Evolutionary conservation across 2,888 invertebrate genomes (phyloP).

Genomic region (Morpho achilles): DNA sequence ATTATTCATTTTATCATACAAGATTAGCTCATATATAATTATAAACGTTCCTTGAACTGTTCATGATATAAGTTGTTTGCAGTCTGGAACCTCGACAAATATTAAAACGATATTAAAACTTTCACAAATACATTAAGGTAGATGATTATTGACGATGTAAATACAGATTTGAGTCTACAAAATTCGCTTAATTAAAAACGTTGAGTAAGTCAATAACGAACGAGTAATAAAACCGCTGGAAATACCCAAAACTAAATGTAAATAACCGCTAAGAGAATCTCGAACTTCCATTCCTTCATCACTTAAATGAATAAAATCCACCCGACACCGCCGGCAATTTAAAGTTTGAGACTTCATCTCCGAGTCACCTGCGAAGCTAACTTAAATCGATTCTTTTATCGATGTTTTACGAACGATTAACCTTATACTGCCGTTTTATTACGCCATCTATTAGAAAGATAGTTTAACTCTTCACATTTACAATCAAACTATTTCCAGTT

Average conservation of each 20-base stretch:
- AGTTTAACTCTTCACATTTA: conserved; percentile 19
- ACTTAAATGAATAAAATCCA: conserved; percentile 31
- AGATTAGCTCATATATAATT: too few species aligned
- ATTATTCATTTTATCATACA: too few species aligned
- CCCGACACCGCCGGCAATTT: conserved; percentile 67
- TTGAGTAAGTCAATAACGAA: conserved; percentile 12
- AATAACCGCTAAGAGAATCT: conserved; percentile 24
- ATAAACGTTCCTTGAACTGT: too few species aligned
- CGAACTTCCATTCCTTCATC: conserved; percentile 29
- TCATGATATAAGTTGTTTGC: too few species aligned
- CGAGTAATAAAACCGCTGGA: conserved; percentile 3
- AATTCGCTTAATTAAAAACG: conserved; percentile 10
- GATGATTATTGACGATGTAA: neutral
- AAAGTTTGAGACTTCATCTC: conserved; percentile 60
- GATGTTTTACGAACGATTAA: conserved; percentile 73
- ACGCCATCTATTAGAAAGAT: conserved; percentile 42
- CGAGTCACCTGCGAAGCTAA: conserved; percentile 64
- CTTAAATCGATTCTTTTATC: conserved; percentile 77
- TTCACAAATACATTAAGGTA: too few species aligned
- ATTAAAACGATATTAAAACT: too few species aligned
- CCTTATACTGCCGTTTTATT: conserved; percentile 63
- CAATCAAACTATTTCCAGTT: neutral
- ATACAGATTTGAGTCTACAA: neutral
- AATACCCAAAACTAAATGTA: conserved; percentile 19
- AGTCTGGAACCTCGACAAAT: too few species aligned